These are phyloP conservation scores for Pteromalus puparum DNA, from an alignment of 1,140 invertebrate genomes.

Conservation along the genomic window DNA sequence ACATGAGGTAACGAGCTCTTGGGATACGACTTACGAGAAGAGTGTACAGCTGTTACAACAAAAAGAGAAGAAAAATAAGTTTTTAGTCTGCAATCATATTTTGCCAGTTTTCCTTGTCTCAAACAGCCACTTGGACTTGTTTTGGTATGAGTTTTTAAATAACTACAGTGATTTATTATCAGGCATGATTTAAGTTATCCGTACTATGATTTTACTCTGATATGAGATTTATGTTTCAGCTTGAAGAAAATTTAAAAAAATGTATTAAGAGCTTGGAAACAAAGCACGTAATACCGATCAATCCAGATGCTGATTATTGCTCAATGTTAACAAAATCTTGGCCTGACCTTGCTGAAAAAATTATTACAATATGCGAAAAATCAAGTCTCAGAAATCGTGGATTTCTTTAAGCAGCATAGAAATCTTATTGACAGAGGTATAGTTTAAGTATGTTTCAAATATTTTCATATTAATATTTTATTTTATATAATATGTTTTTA, in stretches of 20 bases:
- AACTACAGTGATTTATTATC: too few species aligned
- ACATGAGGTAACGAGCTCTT: not conserved
- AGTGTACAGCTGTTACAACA: not conserved
- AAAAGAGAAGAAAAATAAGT: not conserved
- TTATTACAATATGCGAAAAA: not conserved
- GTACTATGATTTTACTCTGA: not conserved
- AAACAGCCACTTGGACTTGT: not conserved
- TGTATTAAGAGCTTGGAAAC: not conserved
- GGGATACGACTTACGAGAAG: not conserved
- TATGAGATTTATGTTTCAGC: constrained; percentile 1
- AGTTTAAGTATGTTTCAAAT: not conserved
- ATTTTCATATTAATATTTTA: not conserved
- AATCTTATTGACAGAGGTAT: not conserved
- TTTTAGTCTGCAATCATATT: not conserved
- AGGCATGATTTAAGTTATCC: too few species aligned
- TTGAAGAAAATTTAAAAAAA: not conserved
- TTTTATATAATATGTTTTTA: not conserved
- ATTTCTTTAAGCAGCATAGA: not conserved
- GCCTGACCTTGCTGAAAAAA: not conserved
- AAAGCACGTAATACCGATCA: not conserved
- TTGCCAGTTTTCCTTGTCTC: not conserved
- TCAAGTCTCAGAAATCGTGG: not conserved
- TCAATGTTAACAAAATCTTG: not conserved
- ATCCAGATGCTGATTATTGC: not conserved
- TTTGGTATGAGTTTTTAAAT: too few species aligned